A percentile compares a stretch with the other conserved stretches of the same genome.
Conservation (phyloP, 2,113 vertebrate genomes). For the Psittacula cyanocephala region DNA sequence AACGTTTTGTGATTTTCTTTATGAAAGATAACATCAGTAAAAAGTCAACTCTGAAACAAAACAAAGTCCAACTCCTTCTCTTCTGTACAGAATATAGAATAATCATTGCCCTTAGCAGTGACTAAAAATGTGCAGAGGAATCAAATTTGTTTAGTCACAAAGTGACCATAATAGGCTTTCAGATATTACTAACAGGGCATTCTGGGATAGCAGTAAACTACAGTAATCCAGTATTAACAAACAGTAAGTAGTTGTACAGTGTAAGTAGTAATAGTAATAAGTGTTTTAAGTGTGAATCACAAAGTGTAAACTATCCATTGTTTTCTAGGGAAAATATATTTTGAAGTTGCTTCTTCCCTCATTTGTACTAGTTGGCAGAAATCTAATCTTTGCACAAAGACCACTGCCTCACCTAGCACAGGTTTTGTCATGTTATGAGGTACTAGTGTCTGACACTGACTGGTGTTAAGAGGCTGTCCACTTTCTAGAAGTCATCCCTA, state of each 20-base stretch:
- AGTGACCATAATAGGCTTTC: neutral
- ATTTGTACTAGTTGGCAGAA: neutral
- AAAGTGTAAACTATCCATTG: neutral
- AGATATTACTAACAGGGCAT: neutral
- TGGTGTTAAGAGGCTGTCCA: neutral
- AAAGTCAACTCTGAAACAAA: neutral
- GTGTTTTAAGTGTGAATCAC: neutral
- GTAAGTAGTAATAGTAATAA: too few relatives aligned
- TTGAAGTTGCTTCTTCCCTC: neutral
- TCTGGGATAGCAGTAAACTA: neutral
- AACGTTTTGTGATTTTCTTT: neutral
- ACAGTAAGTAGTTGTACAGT: neutral
- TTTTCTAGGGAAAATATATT: neutral
- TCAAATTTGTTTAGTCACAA: neutral
- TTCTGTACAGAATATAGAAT: neutral
- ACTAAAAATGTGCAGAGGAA: neutral
- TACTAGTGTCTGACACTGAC: rapidly evolving
- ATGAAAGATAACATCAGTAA: neutral
- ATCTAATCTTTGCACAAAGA: neutral
- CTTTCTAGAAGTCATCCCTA: neutral
- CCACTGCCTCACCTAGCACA: neutral
- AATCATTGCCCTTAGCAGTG: neutral
- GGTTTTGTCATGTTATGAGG: neutral
- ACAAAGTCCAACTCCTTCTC: neutral
- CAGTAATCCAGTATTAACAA: neutral